phyloP scores from a whole-genome alignment of 2,888 invertebrate species.

The Andrena dorsata region DNA sequence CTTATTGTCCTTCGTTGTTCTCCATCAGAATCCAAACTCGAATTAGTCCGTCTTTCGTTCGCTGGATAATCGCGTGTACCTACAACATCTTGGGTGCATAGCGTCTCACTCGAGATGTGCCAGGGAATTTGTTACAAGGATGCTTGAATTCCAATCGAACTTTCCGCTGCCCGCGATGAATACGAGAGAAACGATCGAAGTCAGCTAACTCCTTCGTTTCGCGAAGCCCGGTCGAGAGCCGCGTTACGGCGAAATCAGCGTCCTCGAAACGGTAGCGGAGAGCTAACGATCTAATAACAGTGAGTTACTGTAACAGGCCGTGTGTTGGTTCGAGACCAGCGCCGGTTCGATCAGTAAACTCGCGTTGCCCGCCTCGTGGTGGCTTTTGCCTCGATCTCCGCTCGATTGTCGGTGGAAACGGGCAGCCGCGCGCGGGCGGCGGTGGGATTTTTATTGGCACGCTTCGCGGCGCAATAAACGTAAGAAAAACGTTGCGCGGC shows the following conservation, averaged over 20 bases:
- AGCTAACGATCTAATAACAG: slow-evolving; percentile 77
- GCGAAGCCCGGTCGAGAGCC: background rate
- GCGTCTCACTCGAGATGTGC: too few species aligned
- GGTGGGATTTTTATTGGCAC: slow-evolving; percentile 47
- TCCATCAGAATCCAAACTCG: background rate
- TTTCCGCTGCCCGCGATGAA: background rate
- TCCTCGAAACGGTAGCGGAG: slow-evolving; percentile 61
- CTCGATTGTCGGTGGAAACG: slow-evolving; percentile 28
- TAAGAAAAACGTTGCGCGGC: slow-evolving; percentile 17
- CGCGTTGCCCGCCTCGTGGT: slow-evolving; percentile 20
- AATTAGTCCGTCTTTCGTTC: too few species aligned
- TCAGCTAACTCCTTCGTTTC: background rate
- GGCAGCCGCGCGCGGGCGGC: background rate
- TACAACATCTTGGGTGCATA: too few species aligned
- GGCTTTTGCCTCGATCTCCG: slow-evolving; percentile 1
- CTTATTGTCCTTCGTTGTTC: slow-evolving; percentile 9
- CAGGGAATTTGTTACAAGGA: too few species aligned
- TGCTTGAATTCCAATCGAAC: too few species aligned
- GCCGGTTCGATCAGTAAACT: slow-evolving; percentile 42
- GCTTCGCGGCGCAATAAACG: slow-evolving; percentile 40
- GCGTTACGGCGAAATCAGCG: slow-evolving; percentile 58
- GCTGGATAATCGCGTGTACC: too few species aligned
- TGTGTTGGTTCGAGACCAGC: slow-evolving; percentile 18
- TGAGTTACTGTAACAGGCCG: slow-evolving; percentile 72
- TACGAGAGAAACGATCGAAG: background rate